Base-by-base conservation (phyloP, 2,797 vertebrate genomes). In the Streptopelia turtur region DNA sequence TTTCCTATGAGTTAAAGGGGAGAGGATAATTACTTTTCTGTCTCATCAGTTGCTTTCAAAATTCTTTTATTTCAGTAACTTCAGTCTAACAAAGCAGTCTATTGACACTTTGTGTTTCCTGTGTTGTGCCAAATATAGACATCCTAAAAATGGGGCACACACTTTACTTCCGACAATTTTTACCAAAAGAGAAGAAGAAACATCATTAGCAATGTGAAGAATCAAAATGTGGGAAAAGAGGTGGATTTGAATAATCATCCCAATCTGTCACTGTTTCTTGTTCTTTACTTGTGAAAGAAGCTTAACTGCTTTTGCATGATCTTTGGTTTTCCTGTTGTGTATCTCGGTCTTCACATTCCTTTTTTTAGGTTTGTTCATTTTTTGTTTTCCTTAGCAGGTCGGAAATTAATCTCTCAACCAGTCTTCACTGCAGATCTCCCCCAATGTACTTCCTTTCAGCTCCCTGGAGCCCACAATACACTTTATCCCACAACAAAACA, bases 281-380 rank as follows among this genome's bases (percentile, higher is more conserved):
- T 78, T 83, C 74, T 91, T 84, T 74, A 77, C 35, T 82, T 87
- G n/a, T 89, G 68, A 94, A 94, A 83, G 79, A 80, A 93, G 37
- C 56, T 75, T 76, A 93, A 85, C 50, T 60, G 64, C 3, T 63
- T 83, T 68, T 55, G 21, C 56, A 69, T 37, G 5, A 2, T 90
- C 89, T 80, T 88, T 77, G 9, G 22, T 86, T 95, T 28, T 86
- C 37, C 72, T 0, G 0, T 72, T 83, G 55, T 90, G 23, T 50
- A 88, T 96, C 78, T 93, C 87, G 56, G 24, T 79, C 35, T 85
- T 90, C 41, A 50, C 14, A 16, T 60, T 41, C 52, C 47, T 70
- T 69, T 69, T 92, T 83, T 86, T 68, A 72, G 30, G 9, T 60
- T 95, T 90, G 24, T 27, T 95, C 45, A 52, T 94, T 83, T 95